Evolutionary conservation across 2,113 vertebrate species (phyloP).

Genomic region (Vulpes lagopus): DNA sequence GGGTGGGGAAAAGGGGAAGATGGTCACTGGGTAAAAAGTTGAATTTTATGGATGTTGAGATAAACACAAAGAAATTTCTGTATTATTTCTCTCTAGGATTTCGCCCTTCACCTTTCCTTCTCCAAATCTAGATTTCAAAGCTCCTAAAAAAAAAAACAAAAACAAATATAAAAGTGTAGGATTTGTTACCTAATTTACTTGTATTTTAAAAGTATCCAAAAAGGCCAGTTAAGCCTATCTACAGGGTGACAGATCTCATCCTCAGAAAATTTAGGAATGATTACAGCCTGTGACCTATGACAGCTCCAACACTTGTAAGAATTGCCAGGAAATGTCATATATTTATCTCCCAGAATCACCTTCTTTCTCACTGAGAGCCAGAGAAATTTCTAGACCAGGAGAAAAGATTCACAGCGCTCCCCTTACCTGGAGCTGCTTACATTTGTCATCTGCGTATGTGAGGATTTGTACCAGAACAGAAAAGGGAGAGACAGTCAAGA

Average conservation of each 20-base stretch:
- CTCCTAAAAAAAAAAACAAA: background rate
- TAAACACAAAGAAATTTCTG: constrained; percentile 45
- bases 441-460: background rate
- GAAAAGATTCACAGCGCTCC: background rate
- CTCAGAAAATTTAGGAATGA: constrained; percentile 60
- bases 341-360: background rate
- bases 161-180: background rate
- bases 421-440: background rate
- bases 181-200: constrained; percentile 67
- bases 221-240: constrained; percentile 65
- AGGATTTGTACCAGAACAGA: background rate
- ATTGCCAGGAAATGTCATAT: background rate
- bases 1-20: background rate
- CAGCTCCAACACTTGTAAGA: background rate
- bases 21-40: background rate
- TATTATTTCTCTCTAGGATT: constrained; percentile 1
- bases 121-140: constrained; percentile 69
- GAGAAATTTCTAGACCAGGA: background rate
- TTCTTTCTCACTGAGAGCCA: background rate
- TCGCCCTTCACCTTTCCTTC: constrained; percentile 59
- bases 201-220: constrained; percentile 71
- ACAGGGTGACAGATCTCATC: constrained; percentile 32
- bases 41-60: background rate
- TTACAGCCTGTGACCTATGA: constrained; percentile 56
- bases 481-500: background rate